Base-by-base conservation (phyloP, 2,113 vertebrate species). In the Rhodinocichla rosea region DNA sequence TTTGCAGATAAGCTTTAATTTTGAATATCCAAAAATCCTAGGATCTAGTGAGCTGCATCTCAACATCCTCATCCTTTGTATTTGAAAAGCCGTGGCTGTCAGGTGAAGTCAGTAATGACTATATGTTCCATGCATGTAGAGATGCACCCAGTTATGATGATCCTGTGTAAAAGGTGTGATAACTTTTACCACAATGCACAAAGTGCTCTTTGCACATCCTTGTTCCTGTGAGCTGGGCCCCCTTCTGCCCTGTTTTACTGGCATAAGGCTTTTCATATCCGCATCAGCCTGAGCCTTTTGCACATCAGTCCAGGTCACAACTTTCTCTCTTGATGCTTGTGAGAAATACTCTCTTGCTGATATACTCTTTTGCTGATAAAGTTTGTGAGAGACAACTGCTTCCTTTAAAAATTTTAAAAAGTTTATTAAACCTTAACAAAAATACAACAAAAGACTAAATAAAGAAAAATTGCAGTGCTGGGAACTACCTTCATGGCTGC, bases 191-290 rank as follows among this genome's bases (percentile, higher is more conserved):
- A 44, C 18, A 14, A 22, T 42, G 15, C 19, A 49, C 15, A 13
- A 28, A 74, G 21, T 57, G 15, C 32, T 37, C n/a, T 42, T 33
- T 55, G 17, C 44, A 64, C 12, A 32, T 81, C 17, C 21, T 64
- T 44, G 6, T 49, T 26, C 33, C 7, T 30, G 33, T 44, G 23
- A 11, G 9, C 20, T 1, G 1, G n/a, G 23, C 4, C 6, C 5
- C 8, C 4, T 81, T 91, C 37, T 11, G 4, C 22, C 7, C 9
- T 49, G 0, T 26, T 73, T 30, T 63, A 21, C n/a, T 71, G 32
- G 13, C 23, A 33, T 10, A 39, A 22, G 2, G 15, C 68, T n/a
- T 63, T 6, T 55, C 10, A 21, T 70, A 11, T 47, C 19, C 4
- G 3, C 0, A 1, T 75, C 42, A 59, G 15, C 27, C 17, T 44